phyloP scores from a whole-genome alignment of 2,888 invertebrate species.

The Odontocerum albicorne region DNA sequence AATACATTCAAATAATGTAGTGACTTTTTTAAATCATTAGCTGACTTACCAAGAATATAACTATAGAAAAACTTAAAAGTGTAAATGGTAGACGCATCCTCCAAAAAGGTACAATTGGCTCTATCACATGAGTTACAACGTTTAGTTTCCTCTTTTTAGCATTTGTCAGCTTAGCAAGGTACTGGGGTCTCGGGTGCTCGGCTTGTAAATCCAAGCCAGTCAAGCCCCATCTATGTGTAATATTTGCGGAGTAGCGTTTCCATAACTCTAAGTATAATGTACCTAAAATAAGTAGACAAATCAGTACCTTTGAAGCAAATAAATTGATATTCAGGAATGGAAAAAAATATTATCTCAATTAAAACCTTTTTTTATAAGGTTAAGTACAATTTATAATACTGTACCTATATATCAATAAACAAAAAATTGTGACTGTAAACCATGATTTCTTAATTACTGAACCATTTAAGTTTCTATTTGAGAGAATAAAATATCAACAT shows the following conservation, averaged over 20 bases:
- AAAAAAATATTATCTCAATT: no score
- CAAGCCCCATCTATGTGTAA: conserved; percentile 83
- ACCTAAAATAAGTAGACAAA: conserved; percentile 46
- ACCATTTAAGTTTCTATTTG: no score
- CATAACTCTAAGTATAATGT: conserved; percentile 79
- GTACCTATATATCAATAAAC: background rate
- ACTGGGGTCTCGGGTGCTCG: conserved; percentile 79
- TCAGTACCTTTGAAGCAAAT: no score
- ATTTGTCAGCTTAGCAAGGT: conserved; percentile 62
- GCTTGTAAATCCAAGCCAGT: conserved; percentile 71
- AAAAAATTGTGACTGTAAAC: background rate
- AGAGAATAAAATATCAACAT: no score
- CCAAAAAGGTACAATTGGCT: conserved; percentile 79
- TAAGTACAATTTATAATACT: no score
- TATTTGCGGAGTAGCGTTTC: conserved; percentile 76
- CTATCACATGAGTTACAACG: conserved; percentile 59
- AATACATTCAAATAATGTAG: conserved; percentile 3
- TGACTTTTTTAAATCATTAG: background rate
- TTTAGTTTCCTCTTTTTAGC: conserved; percentile 57
- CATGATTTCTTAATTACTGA: no score
- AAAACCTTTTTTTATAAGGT: no score
- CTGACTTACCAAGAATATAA: conserved; percentile 56
- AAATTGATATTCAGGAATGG: no score
- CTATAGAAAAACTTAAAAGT: conserved; percentile 69
- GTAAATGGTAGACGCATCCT: conserved; percentile 70